Conservation (phyloP, 2,797 vertebrate species). For the Zenarchopterus dispar region DNA sequence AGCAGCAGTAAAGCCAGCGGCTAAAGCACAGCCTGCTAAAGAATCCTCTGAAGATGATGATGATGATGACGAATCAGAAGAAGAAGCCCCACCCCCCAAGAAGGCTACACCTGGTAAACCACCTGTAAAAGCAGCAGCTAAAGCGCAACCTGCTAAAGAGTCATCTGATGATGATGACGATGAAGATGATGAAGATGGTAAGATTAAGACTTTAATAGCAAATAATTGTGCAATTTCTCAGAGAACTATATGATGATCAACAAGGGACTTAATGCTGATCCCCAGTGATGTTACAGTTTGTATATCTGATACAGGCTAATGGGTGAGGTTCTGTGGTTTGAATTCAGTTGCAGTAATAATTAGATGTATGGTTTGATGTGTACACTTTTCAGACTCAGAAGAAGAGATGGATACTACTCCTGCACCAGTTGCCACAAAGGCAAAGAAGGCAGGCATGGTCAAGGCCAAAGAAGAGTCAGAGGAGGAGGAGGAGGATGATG, state of each 20-base stretch:
- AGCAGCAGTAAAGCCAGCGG: slow-evolving; percentile 42
- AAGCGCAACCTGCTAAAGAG: slow-evolving; percentile 62
- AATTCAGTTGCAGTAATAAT: fast-evolving
- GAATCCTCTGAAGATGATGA: slow-evolving; percentile 60
- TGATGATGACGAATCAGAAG: slow-evolving; percentile 69
- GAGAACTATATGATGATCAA: slow-evolving; percentile 68
- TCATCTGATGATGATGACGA: slow-evolving; percentile 53
- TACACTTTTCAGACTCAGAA: slow-evolving; percentile 85
- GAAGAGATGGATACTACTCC: slow-evolving; percentile 92
- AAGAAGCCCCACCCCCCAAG: slow-evolving; percentile 75
- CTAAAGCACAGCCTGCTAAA: slow-evolving; percentile 63
- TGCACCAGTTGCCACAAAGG: slow-evolving; percentile 74
- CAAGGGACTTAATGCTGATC: slow-evolving; percentile 85
- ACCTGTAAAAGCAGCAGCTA: slow-evolving; percentile 50
- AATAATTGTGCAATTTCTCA: not conserved
- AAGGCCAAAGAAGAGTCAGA: slow-evolving; percentile 90
- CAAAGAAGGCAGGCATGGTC: slow-evolving; percentile 88
- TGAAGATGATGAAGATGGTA: slow-evolving; percentile 63
- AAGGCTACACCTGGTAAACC: slow-evolving; percentile 54
- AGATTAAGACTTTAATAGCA: not conserved
- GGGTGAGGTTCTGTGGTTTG: fast-evolving
- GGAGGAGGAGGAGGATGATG: slow-evolving; percentile 89
- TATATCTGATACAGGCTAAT: slow-evolving; percentile 51
- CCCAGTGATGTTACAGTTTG: slow-evolving; percentile 52
- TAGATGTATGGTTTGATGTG: fast-evolving